phyloP scores from a whole-genome alignment of 2,888 invertebrate species.

The Spialia ferax region DNA sequence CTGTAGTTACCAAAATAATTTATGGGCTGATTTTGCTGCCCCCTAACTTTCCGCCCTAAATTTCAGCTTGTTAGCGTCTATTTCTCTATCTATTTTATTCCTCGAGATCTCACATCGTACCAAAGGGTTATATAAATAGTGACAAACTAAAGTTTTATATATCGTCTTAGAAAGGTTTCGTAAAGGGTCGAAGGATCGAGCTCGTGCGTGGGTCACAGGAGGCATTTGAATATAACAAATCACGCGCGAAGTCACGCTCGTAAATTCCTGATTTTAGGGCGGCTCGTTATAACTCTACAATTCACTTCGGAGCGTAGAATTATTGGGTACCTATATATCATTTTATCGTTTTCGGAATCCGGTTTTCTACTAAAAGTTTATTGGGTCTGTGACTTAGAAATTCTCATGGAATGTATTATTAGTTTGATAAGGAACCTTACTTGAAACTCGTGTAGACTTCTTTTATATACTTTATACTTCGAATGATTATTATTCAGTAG shows the following conservation, averaged over 20 bases:
- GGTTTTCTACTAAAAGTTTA: not conserved
- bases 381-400: not conserved
- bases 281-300: slow-evolving; percentile 18
- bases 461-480: too few species aligned
- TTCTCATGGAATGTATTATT: not conserved
- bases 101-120: too few species aligned
- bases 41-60: too few species aligned
- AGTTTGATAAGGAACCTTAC: not conserved
- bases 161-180: slow-evolving; percentile 20
- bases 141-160: too few species aligned
- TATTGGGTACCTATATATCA: not conserved
- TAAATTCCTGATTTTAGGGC: slow-evolving; percentile 17
- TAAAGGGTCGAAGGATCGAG: slow-evolving; percentile 13
- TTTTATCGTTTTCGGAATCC: slow-evolving; percentile 7
- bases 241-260: slow-evolving; percentile 19
- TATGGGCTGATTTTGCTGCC: too few species aligned
- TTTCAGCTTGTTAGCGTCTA: too few species aligned
- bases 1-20: too few species aligned
- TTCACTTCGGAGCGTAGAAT: slow-evolving; percentile 6
- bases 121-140: too few species aligned
- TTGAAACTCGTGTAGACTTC: not conserved
- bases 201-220: slow-evolving; percentile 22
- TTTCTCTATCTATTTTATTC: too few species aligned
- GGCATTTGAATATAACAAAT: slow-evolving; percentile 35
- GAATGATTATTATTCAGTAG: too few species aligned